phyloP scores from a whole-genome alignment of 23 tunicate genomes.

The Trididemnum nubilum region DNA sequence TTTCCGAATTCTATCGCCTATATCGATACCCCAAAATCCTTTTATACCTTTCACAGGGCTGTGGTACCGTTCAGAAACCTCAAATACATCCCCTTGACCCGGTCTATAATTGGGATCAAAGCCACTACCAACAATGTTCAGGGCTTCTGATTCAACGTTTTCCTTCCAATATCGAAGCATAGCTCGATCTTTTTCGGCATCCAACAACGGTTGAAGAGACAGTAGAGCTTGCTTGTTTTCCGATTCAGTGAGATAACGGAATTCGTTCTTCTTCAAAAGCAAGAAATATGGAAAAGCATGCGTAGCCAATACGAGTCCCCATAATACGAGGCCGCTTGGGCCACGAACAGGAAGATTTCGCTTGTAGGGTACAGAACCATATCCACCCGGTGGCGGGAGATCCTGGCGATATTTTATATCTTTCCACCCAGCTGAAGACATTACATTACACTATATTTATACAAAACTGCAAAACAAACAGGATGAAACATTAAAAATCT shows the following conservation, averaged over 20 bases:
- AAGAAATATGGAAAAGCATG: slow-evolving; percentile 16
- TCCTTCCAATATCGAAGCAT: slow-evolving; percentile 48
- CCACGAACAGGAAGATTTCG: slow-evolving; percentile 77
- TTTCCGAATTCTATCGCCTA: not conserved
- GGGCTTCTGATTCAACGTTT: slow-evolving; percentile 86
- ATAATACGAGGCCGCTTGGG: slow-evolving; percentile 46
- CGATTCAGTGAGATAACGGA: not conserved
- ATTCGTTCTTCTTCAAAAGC: not conserved
- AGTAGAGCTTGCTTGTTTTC: slow-evolving; percentile 49
- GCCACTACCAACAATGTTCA: slow-evolving; percentile 91
- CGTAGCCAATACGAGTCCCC: slow-evolving; percentile 33
- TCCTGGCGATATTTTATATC: slow-evolving; percentile 85
- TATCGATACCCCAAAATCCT: too few relatives aligned
- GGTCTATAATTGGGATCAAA: slow-evolving; percentile 57
- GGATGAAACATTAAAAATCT: too few relatives aligned
- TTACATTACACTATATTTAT: not conserved
- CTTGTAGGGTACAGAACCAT: slow-evolving; percentile 70
- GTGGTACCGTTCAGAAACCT: not conserved
- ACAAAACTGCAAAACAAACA: not conserved
- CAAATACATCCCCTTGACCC: slow-evolving; percentile 5
- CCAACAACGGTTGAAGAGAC: slow-evolving; percentile 55
- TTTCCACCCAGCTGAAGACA: slow-evolving; percentile 67
- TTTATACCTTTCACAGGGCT: not conserved
- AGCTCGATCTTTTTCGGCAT: slow-evolving; percentile 84
- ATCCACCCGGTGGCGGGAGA: slow-evolving; percentile 93